Percentiles rank a stretch among this genome's conserved stretches.
These are phyloP conservation scores for Zele albiditarsus DNA, from an alignment of 2,888 invertebrate genomes.

Conservation along the genomic window DNA sequence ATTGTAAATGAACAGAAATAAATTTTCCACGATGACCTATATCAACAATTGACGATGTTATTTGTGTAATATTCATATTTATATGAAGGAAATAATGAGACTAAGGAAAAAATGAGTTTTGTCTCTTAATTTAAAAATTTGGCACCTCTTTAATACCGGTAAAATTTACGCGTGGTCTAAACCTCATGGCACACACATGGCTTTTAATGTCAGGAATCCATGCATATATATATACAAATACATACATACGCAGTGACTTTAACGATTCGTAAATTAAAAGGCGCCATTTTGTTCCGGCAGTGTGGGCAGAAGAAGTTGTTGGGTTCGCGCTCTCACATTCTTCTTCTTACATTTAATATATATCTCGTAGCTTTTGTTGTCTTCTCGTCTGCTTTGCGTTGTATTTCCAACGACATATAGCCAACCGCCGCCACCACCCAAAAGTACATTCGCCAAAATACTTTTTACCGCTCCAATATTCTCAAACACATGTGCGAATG, in stretches of 20 bases:
- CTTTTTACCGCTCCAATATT: neutral
- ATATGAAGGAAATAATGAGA: too few species aligned
- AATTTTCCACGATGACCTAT: too few species aligned
- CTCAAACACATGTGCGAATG: neutral
- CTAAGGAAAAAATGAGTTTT: slow-evolving; percentile 35
- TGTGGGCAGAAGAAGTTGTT: slow-evolving; percentile 58
- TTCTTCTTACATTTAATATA: slow-evolving; percentile 35
- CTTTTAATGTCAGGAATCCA: slow-evolving; percentile 43
- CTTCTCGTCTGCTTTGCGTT: neutral
- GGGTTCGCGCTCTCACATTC: slow-evolving; percentile 41
- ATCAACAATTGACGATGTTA: too few species aligned
- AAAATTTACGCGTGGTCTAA: slow-evolving; percentile 61
- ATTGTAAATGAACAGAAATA: too few species aligned
- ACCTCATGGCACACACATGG: slow-evolving; percentile 48
- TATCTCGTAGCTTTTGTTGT: slow-evolving; percentile 26
- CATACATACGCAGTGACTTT: slow-evolving; percentile 55
- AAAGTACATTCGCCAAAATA: neutral
- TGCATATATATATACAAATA: neutral
- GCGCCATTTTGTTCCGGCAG: slow-evolving; percentile 56
- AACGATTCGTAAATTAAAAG: slow-evolving; percentile 69
- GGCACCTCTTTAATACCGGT: slow-evolving; percentile 61
- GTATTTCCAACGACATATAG: slow-evolving; percentile 31
- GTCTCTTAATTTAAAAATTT: slow-evolving; percentile 60
- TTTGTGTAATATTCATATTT: too few species aligned
- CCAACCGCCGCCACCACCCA: slow-evolving; percentile 30